Conservation (phyloP, 2,888 invertebrate genomes). For the Idaea straminata region DNA sequence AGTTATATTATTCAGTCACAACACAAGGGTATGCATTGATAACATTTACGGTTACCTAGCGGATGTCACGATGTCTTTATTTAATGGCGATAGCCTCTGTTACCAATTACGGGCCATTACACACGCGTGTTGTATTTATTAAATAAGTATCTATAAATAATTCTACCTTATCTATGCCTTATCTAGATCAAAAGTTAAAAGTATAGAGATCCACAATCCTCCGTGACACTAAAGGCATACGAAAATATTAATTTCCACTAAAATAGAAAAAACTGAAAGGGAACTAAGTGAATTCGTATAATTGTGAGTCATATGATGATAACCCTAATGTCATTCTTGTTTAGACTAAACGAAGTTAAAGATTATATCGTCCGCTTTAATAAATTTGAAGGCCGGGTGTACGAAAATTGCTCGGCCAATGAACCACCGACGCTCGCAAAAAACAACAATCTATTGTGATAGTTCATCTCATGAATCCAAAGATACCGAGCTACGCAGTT, state of each 20-base stretch:
- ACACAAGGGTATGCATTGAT: constrained; percentile 36
- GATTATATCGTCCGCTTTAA: constrained; percentile 36
- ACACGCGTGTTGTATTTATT: constrained; percentile 69
- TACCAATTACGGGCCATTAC: constrained; percentile 72
- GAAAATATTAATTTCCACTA: not conserved
- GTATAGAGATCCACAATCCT: not conserved
- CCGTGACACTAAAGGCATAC: not conserved
- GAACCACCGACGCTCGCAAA: constrained; percentile 51
- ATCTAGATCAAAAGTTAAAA: not conserved
- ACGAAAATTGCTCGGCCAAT: constrained; percentile 61
- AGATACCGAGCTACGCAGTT: constrained; percentile 30
- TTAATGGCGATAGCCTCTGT: constrained; percentile 67
- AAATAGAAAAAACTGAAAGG: not conserved
- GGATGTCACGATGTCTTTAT: constrained; percentile 75
- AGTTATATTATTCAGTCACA: not conserved
- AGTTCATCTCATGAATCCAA: constrained; percentile 51
- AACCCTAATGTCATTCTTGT: constrained; percentile 8
- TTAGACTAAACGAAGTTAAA: constrained; percentile 24
- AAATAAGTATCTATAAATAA: constrained; percentile 37
- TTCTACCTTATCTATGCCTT: not conserved
- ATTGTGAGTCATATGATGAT: not conserved
- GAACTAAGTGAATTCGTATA: not conserved
- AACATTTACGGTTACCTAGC: constrained; percentile 61
- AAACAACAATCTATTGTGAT: constrained; percentile 65
- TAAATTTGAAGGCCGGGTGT: constrained; percentile 51